Base-by-base conservation (phyloP, 2,113 vertebrate genomes). In the Orthonyx spaldingii region DNA sequence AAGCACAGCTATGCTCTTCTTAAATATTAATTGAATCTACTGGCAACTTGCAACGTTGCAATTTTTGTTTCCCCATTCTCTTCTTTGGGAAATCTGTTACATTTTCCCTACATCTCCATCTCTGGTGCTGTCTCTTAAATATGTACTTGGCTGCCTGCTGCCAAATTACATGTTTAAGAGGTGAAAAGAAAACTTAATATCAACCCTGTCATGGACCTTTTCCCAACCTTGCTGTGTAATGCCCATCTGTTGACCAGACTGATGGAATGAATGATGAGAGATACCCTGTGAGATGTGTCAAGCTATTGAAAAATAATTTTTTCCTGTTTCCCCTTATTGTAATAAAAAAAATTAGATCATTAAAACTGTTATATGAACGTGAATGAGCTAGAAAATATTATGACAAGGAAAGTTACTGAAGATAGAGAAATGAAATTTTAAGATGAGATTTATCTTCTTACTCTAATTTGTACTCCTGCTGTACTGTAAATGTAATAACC, bases 401-500 rank as follows among this genome's bases (percentile, higher is more conserved):
- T 94, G 94, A 95, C 96, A 97, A 61, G 79, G 71, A 94, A 97
- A 97, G 94, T 97, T 97, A 96, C 96, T 93, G 92, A 97, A 98
- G 94, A 98, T 97, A 97, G 87, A 97, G 93, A 97, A 97, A 97
- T 97, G 96, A 97, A 98, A 97, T 97, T 97, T 96, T 93, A 87
- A 96, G 96, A 95, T 96, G 92, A 98, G 96, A 97, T 98, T 98
- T 98, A 98, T 98, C 89, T 94, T 97, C 97, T 98, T 95, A 82
- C 96, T 98, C 97, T 98, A 98, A 98, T 98, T 98, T 98, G 97
- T 97, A 97, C 95, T 98, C 97, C 97, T 98, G 97, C 97, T 98
- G 97, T 98, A 98, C 96, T 98, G 95, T 98, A 98, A 98, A 98
- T 97, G 96, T 97, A 98, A 98, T 98, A 98, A 98, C 97, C 96